A percentile compares a stretch with the other conserved stretches of the same genome.
Evolutionary conservation across 2,888 invertebrate species (phyloP).

Genomic region (Eristalis tenax): DNA sequence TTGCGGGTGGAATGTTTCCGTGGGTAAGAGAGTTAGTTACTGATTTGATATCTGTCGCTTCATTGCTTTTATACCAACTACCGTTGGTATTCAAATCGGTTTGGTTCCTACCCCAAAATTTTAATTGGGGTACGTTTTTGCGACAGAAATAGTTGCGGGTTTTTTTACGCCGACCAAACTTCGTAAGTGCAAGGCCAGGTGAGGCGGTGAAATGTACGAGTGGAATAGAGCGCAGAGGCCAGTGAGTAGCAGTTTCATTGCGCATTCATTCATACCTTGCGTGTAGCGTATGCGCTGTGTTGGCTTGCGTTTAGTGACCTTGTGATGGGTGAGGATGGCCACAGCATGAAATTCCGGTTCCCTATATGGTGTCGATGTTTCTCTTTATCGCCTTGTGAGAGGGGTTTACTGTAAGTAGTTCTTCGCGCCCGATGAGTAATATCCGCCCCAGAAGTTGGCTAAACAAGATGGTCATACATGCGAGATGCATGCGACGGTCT

Average conservation of each 20-base stretch:
- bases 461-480: background rate
- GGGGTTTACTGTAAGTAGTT: slow-evolving; percentile 13
- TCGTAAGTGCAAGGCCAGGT: slow-evolving; percentile 42
- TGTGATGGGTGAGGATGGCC: slow-evolving; percentile 35
- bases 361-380: background rate
- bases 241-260: slow-evolving; percentile 1
- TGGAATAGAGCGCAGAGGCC: slow-evolving; percentile 11
- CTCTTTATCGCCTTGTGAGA: slow-evolving; percentile 29
- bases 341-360: slow-evolving; percentile 33
- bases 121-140: slow-evolving; percentile 5
- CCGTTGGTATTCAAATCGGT: background rate
- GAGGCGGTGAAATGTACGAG: slow-evolving; percentile 16
- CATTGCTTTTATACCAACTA: slow-evolving; percentile 28
- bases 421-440: slow-evolving; percentile 14
- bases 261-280: slow-evolving; percentile 17
- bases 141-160: background rate
- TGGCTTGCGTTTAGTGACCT: slow-evolving; percentile 35
- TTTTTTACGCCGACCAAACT: slow-evolving; percentile 30
- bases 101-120: slow-evolving; percentile 26
- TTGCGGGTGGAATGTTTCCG: slow-evolving; percentile 36
- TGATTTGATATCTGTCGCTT: slow-evolving; percentile 31
- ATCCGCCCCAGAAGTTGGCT: slow-evolving; percentile 16
- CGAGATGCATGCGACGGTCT: background rate
- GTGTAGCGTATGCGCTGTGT: background rate
- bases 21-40: slow-evolving; percentile 54